These are phyloP conservation scores for Lasioglossum vierecki DNA, from an alignment of 2,888 invertebrate species.

Conservation along the genomic window DNA sequence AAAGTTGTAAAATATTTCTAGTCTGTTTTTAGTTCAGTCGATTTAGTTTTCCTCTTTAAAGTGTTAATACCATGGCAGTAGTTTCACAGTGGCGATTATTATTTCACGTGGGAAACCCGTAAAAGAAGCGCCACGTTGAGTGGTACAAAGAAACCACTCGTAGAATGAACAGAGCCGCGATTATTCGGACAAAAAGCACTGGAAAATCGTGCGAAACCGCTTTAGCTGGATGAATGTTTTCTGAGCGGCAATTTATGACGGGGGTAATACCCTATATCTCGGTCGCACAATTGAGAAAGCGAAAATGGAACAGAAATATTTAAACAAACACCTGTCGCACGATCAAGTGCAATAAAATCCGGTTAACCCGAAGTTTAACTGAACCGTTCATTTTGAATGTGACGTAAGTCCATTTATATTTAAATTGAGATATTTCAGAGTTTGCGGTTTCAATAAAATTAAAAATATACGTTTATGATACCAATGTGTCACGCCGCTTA, in stretches of 20 bases:
- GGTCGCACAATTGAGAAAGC: neutral
- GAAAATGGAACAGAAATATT: neutral
- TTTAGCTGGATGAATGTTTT: neutral
- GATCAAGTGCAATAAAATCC: neutral
- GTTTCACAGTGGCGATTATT: neutral
- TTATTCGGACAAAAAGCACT: neutral
- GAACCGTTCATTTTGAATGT: no score
- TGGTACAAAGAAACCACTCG: neutral
- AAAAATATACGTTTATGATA: no score
- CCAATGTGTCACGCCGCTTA: no score
- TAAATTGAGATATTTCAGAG: no score
- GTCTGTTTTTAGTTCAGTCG: neutral
- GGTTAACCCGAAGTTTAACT: neutral
- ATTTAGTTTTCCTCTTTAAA: neutral
- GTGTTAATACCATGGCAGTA: neutral
- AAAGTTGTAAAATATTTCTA: neutral
- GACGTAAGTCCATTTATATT: no score
- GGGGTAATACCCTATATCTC: neutral
- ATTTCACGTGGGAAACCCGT: neutral
- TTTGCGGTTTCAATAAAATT: no score
- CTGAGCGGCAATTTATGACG: neutral
- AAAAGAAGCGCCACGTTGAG: neutral
- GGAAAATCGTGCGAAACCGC: neutral
- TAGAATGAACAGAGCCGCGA: conserved; percentile 5
- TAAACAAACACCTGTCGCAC: neutral